Conservation (phyloP, 2,113 vertebrate species). For the Psittacara wagleri region DNA sequence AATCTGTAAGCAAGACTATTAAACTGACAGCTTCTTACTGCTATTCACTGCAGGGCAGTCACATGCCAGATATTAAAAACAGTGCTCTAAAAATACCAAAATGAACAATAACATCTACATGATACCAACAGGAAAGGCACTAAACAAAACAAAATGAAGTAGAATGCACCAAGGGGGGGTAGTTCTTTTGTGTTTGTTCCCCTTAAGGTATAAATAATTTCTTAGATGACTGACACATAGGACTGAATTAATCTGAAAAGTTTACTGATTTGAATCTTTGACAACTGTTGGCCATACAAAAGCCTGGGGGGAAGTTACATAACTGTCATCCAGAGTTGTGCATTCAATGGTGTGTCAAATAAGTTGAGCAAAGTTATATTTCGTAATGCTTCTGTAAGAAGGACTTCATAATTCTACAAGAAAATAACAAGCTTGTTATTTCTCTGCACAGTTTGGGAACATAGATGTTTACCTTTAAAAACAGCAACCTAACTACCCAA, state of each 20-base stretch:
- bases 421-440: neutral
- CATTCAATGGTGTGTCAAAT: neutral
- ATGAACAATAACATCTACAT: conserved; percentile 41
- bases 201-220: conserved; percentile 17
- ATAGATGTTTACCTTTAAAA: neutral
- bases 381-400: neutral
- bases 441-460: neutral
- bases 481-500: neutral
- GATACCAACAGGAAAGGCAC: neutral
- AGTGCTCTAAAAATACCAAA: conserved; percentile 28
- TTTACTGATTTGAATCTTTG: conserved; percentile 28
- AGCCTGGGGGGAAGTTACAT: neutral
- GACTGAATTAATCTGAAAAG: neutral
- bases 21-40: conserved; percentile 35
- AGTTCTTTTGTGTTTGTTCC: neutral
- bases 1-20: neutral
- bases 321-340: neutral
- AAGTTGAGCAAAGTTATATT: neutral
- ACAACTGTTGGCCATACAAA: neutral
- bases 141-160: conserved; percentile 28
- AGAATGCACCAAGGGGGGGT: neutral
- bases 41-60: conserved; percentile 37
- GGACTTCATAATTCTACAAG: neutral
- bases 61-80: conserved; percentile 18
- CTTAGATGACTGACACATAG: neutral